Evolutionary conservation across 2,888 invertebrate species (phyloP).

Genomic region (Plutella xylostella): DNA sequence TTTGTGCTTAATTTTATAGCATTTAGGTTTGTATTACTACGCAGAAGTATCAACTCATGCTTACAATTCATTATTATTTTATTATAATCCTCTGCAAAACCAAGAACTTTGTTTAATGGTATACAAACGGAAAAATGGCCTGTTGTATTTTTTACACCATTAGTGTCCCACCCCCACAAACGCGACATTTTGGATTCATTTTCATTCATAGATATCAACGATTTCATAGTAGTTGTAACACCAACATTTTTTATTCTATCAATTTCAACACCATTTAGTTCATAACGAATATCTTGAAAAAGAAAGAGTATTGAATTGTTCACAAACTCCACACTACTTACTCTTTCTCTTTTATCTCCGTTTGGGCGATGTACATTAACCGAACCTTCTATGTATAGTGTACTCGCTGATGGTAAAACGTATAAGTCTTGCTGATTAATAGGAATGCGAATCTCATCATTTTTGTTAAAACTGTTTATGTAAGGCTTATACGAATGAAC

Average conservation of each 20-base stretch:
- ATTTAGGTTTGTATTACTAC: slow-evolving; percentile 26
- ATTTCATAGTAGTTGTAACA: slow-evolving; percentile 12
- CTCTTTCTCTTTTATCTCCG: slow-evolving; percentile 10
- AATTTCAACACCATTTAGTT: slow-evolving; percentile 8
- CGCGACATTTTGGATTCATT: slow-evolving; percentile 13
- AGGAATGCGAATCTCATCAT: no score
- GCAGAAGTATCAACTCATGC: slow-evolving; percentile 34
- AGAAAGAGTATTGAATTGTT: not conserved
- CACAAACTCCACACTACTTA: not conserved
- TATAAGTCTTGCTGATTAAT: no score
- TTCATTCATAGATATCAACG: slow-evolving; percentile 16
- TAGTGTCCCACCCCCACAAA: not conserved
- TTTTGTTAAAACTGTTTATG: no score
- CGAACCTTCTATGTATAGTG: no score
- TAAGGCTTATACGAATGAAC: slow-evolving; percentile 25
- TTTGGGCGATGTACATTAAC: slow-evolving; percentile 7
- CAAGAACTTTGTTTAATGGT: slow-evolving; percentile 18
- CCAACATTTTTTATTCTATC: slow-evolving; percentile 7
- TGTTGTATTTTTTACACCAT: not conserved
- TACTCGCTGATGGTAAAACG: no score
- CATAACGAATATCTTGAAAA: slow-evolving; percentile 4
- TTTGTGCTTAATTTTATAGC: slow-evolving; percentile 18
- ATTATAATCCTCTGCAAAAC: slow-evolving; percentile 23
- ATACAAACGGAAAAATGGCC: slow-evolving; percentile 4
- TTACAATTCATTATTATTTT: slow-evolving; percentile 34